Evolutionary conservation across 2,888 invertebrate species (phyloP).

Genomic region (Adelphocoris suturalis): DNA sequence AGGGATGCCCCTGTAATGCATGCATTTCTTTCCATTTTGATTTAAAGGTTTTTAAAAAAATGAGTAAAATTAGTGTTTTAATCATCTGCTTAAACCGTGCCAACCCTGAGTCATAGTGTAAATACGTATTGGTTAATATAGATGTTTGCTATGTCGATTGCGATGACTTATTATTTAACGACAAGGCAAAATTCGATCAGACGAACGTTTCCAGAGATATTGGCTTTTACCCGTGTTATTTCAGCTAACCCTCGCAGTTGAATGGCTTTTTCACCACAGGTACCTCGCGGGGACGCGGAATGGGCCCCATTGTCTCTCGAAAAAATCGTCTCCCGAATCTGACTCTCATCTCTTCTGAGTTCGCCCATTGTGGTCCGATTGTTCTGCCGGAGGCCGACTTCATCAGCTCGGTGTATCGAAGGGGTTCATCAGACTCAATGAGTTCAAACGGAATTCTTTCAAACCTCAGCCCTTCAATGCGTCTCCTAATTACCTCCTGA

Average conservation of each 20-base stretch:
- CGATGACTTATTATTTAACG: too few species aligned
- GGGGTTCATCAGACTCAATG: background rate
- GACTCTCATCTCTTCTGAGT: background rate
- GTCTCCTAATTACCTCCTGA: background rate
- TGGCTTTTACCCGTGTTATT: too few species aligned
- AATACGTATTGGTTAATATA: too few species aligned
- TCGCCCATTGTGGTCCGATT: conserved; percentile 2
- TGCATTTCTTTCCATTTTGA: too few species aligned
- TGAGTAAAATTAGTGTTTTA: too few species aligned
- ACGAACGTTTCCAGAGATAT: too few species aligned
- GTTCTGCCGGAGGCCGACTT: background rate
- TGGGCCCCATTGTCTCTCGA: background rate
- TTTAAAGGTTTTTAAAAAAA: too few species aligned
- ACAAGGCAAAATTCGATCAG: too few species aligned
- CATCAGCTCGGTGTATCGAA: conserved; percentile 25
- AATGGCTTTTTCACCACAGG: background rate
- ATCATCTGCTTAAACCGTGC: too few species aligned
- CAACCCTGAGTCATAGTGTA: too few species aligned
- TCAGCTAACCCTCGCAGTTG: background rate
- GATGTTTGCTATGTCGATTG: too few species aligned
- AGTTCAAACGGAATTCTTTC: conserved; percentile 16
- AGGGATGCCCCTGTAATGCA: too few species aligned
- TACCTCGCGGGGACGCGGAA: background rate
- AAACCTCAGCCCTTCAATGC: background rate
- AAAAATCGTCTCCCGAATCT: conserved; percentile 15